Conservation (phyloP, 2,888 invertebrate species). For the Chelonus formosanus region DNA sequence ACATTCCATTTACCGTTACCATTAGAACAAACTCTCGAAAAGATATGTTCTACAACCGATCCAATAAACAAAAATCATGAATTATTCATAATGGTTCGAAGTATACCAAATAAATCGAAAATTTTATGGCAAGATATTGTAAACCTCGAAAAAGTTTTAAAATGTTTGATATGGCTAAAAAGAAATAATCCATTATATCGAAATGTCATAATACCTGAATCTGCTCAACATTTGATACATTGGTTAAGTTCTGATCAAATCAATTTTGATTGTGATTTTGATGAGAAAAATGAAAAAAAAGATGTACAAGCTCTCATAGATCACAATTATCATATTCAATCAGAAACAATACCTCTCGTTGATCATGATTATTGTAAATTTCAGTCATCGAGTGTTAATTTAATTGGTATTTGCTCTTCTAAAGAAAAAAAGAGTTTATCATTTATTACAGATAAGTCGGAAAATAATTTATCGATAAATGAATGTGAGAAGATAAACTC, state of each 20-base stretch:
- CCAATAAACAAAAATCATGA: conserved; percentile 49
- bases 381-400: too few relatives aligned
- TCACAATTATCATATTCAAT: too few relatives aligned
- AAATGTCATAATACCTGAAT: conserved; percentile 44
- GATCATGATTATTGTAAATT: too few relatives aligned
- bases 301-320: too few relatives aligned
- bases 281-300: too few relatives aligned
- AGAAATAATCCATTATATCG: conserved; percentile 48
- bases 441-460: too few relatives aligned
- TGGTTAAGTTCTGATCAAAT: neutral
- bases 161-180: conserved; percentile 49
- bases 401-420: too few relatives aligned
- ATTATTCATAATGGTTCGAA: conserved; percentile 51
- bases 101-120: conserved; percentile 49
- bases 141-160: conserved; percentile 49
- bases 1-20: conserved; percentile 57
- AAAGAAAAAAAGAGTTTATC: too few relatives aligned
- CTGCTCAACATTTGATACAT: conserved; percentile 18
- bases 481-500: too few relatives aligned
- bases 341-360: too few relatives aligned
- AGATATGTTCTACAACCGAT: conserved; percentile 47
- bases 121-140: conserved; percentile 50
- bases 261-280: conserved; percentile 3
- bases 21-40: conserved; percentile 52
- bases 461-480: too few relatives aligned